These are phyloP conservation scores for Telenomus remus DNA, from an alignment of 1,140 invertebrate genomes.

Conservation along the genomic window DNA sequence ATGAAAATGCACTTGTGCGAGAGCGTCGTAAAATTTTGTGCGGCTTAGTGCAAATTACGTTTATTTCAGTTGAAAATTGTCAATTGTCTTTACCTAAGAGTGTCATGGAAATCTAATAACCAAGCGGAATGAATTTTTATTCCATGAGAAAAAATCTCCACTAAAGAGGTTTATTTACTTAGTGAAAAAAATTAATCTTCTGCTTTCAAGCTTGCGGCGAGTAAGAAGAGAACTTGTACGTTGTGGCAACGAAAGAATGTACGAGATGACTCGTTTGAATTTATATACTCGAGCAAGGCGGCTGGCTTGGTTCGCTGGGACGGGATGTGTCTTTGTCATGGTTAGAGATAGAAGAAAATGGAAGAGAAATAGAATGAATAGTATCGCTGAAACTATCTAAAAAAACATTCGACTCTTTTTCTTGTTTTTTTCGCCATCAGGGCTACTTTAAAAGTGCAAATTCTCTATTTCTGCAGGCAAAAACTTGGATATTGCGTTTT, in stretches of 20 bases:
- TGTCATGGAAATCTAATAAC: conserved; percentile 10
- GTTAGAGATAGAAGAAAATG: conserved; percentile 58
- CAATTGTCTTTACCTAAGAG: not conserved
- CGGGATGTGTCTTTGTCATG: conserved; percentile 55
- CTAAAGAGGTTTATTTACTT: conserved; percentile 55
- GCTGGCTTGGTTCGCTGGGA: conserved; percentile 36
- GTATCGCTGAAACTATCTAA: conserved; percentile 56
- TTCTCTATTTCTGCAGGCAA: conserved; percentile 44
- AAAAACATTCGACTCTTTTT: conserved; percentile 53
- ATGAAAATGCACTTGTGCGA: too few relatives aligned
- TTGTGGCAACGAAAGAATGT: conserved; percentile 46
- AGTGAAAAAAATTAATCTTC: conserved; percentile 53
- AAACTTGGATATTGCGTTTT: conserved; percentile 55
- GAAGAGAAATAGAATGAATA: conserved; percentile 56
- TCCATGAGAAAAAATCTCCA: conserved; percentile 39
- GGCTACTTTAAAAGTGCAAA: conserved; percentile 52
- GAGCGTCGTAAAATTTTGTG: too few relatives aligned
- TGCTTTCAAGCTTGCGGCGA: conserved; percentile 47
- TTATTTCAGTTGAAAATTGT: too few relatives aligned
- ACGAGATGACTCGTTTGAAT: conserved; percentile 58
- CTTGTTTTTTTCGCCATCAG: too few relatives aligned
- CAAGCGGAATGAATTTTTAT: conserved; percentile 38
- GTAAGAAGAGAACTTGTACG: conserved; percentile 43
- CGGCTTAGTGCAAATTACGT: too few relatives aligned
- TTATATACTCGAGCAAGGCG: conserved; percentile 57